These are phyloP conservation scores for Drosophila baimaii DNA, from an alignment of 1,140 invertebrate genomes.

Conservation along the genomic window DNA sequence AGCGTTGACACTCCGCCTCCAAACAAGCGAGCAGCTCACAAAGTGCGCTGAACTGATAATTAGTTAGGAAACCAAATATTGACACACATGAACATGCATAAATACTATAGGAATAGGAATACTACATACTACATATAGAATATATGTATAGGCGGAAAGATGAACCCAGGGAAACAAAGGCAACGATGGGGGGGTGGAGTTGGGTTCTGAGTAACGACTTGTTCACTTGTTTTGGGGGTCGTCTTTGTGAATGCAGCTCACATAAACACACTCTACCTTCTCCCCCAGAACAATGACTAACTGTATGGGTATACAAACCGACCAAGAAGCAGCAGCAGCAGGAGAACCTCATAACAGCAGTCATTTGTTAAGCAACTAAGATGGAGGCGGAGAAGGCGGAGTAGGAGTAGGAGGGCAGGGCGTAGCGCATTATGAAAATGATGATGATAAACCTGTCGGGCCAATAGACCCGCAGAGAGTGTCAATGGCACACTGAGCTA, in stretches of 20 bases:
- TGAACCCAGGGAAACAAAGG: neutral
- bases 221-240: conserved; percentile 40
- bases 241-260: conserved; percentile 55
- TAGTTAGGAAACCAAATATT: conserved; percentile 81
- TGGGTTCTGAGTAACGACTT: conserved; percentile 25
- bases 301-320: conserved; percentile 31
- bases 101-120: conserved; percentile 31
- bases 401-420: conserved; percentile 13
- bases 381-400: conserved; percentile 14
- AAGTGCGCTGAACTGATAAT: conserved; percentile 82
- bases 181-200: neutral
- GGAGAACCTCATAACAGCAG: conserved; percentile 56
- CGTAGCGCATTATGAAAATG: conserved; percentile 51
- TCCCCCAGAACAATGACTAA: conserved; percentile 50
- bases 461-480: conserved; percentile 47
- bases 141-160: conserved; percentile 4
- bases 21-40: conserved; percentile 7
- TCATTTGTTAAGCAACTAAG: conserved; percentile 52
- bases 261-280: conserved; percentile 7
- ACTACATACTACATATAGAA: no score
- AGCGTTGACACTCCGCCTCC: conserved; percentile 56
- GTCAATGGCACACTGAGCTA: conserved; percentile 60
- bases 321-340: conserved; percentile 16
- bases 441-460: conserved; percentile 74
- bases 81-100: conserved; percentile 67